Base-by-base conservation (phyloP, 1,140 invertebrate species). In the Telenomus remus region DNA sequence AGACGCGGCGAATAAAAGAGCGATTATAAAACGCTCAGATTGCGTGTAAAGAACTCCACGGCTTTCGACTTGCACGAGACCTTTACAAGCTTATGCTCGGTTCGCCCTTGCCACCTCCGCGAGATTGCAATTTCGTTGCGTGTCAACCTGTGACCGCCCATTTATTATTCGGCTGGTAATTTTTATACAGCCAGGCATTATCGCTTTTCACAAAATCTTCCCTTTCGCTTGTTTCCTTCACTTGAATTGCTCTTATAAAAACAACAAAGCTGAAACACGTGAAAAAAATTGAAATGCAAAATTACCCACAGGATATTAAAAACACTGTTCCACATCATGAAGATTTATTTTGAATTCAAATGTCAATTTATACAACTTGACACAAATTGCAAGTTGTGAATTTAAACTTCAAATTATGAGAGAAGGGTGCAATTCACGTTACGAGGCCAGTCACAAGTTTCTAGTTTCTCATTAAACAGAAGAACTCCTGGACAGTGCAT, bases 371-470 rank as follows among this genome's bases (percentile, higher is more conserved):
- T 6, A 6, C 19, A 27, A 27, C 19, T 27, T 6, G 19, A 27
- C 19, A 6, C 19, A 6, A 3, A 1, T 27, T 27, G 19, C 19
- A 27, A n/a, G n/a, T 27, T 27, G n/a, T n/a, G n/a, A n/a, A n/a
- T n/a, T n/a, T n/a, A n/a, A n/a, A n/a, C n/a, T n/a, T n/a, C n/a
- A n/a, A n/a, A n/a, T 27, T 27, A 27, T 27, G 19, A 1, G 2
- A 6, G 19, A 27, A 27, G 19, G 19, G 65, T 76, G 70, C 91
- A 91, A n/a, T 86, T 83, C 5, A 89, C 90, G n/a, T 81, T 79
- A 0, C 76, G 39, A 0, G 84, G 85, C 86, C 87, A 92, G 78
- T 92, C 91, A 74, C 91, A 92, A 4, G 89, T 84, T 68, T 86
- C 81, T 0, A 84, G 69, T 0, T 76, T 35, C 4, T 87, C 74